Evolutionary conservation across 1,140 invertebrate genomes (phyloP).

Genomic region (Atta texana): DNA sequence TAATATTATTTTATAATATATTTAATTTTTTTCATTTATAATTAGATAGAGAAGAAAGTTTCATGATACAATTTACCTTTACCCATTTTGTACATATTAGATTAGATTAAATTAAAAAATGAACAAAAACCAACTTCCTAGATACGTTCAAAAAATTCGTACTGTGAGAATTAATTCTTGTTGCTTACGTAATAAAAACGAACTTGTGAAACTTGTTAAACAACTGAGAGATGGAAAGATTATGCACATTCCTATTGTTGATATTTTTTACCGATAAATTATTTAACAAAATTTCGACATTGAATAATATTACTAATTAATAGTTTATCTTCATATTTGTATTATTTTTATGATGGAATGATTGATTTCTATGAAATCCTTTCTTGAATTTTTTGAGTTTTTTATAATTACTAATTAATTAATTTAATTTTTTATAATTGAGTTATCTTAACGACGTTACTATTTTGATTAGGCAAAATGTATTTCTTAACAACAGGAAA

Average conservation of each 20-base stretch:
- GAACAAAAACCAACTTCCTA: no score
- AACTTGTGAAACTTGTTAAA: background rate
- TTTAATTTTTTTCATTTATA: no score
- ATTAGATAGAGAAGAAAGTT: no score
- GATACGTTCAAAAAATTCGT: no score
- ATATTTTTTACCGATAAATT: slow-evolving; percentile 1
- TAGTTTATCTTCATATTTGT: background rate
- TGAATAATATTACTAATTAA: background rate
- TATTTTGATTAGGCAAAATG: background rate
- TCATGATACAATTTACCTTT: no score
- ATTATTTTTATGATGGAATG: background rate
- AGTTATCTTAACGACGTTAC: background rate
- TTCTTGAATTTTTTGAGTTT: background rate
- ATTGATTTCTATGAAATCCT: background rate
- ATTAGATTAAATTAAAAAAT: no score
- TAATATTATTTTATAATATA: no score
- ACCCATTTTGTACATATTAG: no score
- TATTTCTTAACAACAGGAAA: background rate
- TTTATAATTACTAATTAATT: background rate
- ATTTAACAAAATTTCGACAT: background rate
- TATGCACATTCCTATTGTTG: background rate
- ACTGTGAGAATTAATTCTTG: slow-evolving; percentile 32
- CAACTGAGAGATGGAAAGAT: background rate
- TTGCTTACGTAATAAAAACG: background rate
- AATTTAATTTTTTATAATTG: no score